phyloP scores from a whole-genome alignment of 2,888 invertebrate species.

The Cantharis rustica region DNA sequence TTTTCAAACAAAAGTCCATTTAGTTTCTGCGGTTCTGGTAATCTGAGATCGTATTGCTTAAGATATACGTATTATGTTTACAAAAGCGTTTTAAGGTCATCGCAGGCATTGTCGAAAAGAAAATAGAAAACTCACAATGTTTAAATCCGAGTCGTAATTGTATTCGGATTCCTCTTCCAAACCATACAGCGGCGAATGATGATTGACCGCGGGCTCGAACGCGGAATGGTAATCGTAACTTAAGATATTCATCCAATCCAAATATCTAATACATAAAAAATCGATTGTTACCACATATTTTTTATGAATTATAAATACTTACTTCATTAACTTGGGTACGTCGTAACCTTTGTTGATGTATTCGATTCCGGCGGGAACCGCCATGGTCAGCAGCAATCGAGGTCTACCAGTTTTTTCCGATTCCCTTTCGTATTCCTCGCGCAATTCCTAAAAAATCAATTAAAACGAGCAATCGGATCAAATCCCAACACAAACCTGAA shows the following conservation, averaged over 20 bases:
- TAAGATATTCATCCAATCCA: slow-evolving; percentile 91
- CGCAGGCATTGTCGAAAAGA: neutral
- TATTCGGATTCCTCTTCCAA: slow-evolving; percentile 84
- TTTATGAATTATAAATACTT: slow-evolving; percentile 45
- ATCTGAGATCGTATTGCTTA: neutral
- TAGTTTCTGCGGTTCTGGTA: neutral
- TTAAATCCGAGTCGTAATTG: slow-evolving; percentile 84
- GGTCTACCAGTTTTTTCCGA: slow-evolving; percentile 81
- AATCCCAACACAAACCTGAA: slow-evolving; percentile 61
- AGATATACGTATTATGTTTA: neutral
- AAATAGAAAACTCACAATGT: slow-evolving; percentile 72
- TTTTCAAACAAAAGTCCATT: neutral
- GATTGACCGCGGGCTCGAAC: slow-evolving; percentile 88
- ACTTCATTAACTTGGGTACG: slow-evolving; percentile 83
- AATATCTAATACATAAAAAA: slow-evolving; percentile 62
- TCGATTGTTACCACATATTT: neutral
- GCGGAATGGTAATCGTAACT: slow-evolving; percentile 94
- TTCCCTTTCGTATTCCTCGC: slow-evolving; percentile 88
- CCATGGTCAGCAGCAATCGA: slow-evolving; percentile 84
- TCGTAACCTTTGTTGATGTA: slow-evolving; percentile 94
- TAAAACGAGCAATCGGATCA: neutral
- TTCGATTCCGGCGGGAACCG: slow-evolving; percentile 91
- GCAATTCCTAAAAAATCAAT: slow-evolving; percentile 66
- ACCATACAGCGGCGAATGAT: slow-evolving; percentile 85
- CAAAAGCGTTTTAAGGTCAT: neutral